Conservation (phyloP, 2,797 vertebrate species). For the Hoplostethus atlanticus region DNA sequence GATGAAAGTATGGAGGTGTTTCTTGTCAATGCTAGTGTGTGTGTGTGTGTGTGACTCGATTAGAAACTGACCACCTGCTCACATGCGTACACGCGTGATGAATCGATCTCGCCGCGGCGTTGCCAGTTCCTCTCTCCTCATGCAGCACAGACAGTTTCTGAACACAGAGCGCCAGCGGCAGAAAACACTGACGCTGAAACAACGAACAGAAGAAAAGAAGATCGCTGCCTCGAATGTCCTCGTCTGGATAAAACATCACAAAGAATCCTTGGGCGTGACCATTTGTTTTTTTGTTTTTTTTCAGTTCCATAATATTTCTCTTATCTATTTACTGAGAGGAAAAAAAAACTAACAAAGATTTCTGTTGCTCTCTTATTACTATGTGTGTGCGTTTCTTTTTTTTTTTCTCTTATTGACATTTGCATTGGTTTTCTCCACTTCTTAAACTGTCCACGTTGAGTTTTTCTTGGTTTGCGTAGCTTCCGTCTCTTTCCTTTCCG, state of each 20-base stretch:
- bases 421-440: conserved; percentile 84
- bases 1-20: conserved; percentile 73
- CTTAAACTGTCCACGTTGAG: conserved; percentile 79
- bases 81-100: conserved; percentile 68
- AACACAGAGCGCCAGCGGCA: conserved; percentile 71
- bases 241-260: conserved; percentile 73
- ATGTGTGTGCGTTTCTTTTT: conserved; percentile 76
- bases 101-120: conserved; percentile 68
- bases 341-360: conserved; percentile 74
- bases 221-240: conserved; percentile 81
- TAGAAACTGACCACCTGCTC: conserved; percentile 72
- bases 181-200: conserved; percentile 73
- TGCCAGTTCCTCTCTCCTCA: conserved; percentile 73
- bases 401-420: conserved; percentile 69
- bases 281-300: conserved; percentile 60
- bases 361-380: conserved; percentile 83
- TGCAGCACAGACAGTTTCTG: conserved; percentile 77
- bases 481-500: conserved; percentile 48
- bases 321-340: conserved; percentile 81
- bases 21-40: conserved; percentile 64
- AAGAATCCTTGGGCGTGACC: conserved; percentile 84
- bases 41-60: conserved; percentile 57
- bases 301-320: conserved; percentile 80
- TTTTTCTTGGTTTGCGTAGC: conserved; percentile 82
- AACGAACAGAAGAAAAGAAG: conserved; percentile 51